These are phyloP conservation scores for Antheraea mylitta DNA, from an alignment of 1,140 invertebrate genomes.

Conservation along the genomic window DNA sequence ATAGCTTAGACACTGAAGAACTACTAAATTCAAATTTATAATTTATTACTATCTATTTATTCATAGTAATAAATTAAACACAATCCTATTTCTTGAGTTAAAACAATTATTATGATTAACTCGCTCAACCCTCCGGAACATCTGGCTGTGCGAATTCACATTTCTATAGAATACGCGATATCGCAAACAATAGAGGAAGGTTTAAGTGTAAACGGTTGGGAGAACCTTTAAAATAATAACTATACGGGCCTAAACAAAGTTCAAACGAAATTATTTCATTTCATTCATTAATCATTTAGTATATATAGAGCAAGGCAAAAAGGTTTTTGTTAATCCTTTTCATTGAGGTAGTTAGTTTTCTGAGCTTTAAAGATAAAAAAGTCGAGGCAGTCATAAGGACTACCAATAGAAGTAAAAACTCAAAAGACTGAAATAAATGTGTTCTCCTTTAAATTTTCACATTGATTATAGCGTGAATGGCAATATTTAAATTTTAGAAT, in stretches of 20 bases:
- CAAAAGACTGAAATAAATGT: too few relatives aligned
- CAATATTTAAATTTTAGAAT: too few relatives aligned
- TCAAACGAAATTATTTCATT: neutral
- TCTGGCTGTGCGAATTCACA: neutral
- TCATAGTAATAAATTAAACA: neutral
- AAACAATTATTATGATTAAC: slow-evolving; percentile 4
- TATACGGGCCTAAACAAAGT: neutral
- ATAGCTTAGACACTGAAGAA: neutral
- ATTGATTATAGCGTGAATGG: too few relatives aligned
- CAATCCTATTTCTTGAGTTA: neutral
- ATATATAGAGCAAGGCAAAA: neutral
- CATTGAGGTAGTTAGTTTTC: neutral
- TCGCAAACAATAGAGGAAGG: neutral
- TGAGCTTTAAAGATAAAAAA: too few relatives aligned
- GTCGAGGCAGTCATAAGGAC: too few relatives aligned
- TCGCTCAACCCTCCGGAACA: neutral
- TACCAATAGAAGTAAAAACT: too few relatives aligned
- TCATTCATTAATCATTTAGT: neutral
- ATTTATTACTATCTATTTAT: neutral
- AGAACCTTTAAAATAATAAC: neutral
- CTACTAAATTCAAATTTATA: neutral
- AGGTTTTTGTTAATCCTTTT: neutral
- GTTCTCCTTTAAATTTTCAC: too few relatives aligned
- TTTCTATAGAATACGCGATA: slow-evolving; percentile 3
- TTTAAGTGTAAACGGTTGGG: neutral